Evolutionary conservation across 1,140 invertebrate species (phyloP).

Genomic region (Hylaeus anthracinus): DNA sequence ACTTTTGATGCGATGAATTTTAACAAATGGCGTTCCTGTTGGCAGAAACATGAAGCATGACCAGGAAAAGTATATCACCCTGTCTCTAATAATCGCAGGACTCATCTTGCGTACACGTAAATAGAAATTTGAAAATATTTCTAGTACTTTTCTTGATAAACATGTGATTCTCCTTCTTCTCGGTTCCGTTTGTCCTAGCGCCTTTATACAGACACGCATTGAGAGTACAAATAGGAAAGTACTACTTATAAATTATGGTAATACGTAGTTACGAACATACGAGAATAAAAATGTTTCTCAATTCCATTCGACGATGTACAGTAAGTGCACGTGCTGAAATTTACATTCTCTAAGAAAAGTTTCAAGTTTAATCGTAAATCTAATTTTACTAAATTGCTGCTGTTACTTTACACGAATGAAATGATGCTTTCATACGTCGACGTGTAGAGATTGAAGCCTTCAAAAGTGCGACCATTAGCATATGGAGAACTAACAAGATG

Average conservation of each 20-base stretch:
- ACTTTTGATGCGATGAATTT: conserved; percentile 20
- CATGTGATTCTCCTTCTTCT: background rate
- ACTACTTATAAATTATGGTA: conserved; percentile 24
- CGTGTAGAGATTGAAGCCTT: background rate
- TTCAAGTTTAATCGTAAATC: background rate
- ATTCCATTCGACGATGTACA: conserved; percentile 33
- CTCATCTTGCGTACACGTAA: conserved; percentile 1
- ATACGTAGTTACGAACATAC: conserved; percentile 1
- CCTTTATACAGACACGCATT: conserved; percentile 24
- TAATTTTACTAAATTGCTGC: conserved; percentile 2
- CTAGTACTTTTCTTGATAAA: background rate
- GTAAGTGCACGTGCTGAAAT: conserved; percentile 18
- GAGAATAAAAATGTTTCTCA: conserved; percentile 31
- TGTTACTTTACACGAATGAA: background rate
- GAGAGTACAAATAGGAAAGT: conserved; percentile 34
- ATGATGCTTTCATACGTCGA: conserved; percentile 3
- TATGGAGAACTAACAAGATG: conserved; percentile 4
- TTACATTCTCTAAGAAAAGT: background rate
- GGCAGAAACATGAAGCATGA: conserved; percentile 1
- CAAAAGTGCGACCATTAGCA: conserved; percentile 15
- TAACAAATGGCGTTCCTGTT: background rate
- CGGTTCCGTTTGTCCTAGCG: conserved; percentile 11
- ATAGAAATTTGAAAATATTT: conserved; percentile 34
- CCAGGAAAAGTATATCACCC: conserved; percentile 32
- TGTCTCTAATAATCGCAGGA: conserved; percentile 58